These are phyloP conservation scores for Anthophora plumipes DNA, from an alignment of 2,888 invertebrate genomes.

Conservation along the genomic window DNA sequence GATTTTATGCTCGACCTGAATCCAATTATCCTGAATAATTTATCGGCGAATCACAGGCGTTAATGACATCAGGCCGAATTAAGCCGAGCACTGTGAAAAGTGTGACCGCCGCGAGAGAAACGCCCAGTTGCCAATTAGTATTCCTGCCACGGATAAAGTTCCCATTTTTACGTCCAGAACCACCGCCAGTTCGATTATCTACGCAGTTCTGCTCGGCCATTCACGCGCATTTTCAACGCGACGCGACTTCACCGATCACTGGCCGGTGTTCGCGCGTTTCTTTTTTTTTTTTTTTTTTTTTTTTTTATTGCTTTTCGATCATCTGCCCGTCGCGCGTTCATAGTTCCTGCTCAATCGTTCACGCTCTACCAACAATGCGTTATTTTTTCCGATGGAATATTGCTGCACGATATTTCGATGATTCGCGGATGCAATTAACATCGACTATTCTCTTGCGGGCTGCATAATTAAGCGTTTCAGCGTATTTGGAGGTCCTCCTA, in stretches of 20 bases:
- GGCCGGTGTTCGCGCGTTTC: slow-evolving; percentile 15
- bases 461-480: not conserved
- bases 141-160: slow-evolving; percentile 57
- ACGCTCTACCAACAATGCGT: not conserved
- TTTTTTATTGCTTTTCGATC: slow-evolving; percentile 40
- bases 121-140: slow-evolving; percentile 53
- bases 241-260: not conserved
- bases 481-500: no score
- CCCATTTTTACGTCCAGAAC: slow-evolving; percentile 42
- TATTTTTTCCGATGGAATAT: not conserved
- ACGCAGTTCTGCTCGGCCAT: not conserved
- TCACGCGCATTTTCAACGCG: slow-evolving; percentile 21
- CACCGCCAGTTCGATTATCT: slow-evolving; percentile 36
- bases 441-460: not conserved
- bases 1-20: slow-evolving; percentile 73
- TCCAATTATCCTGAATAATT: slow-evolving; percentile 79
- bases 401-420: not conserved
- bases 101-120: slow-evolving; percentile 23
- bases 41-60: slow-evolving; percentile 76
- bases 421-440: not conserved
- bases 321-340: not conserved
- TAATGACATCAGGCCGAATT: slow-evolving; percentile 75
- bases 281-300: no score
- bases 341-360: not conserved
- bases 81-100: slow-evolving; percentile 69